These are phyloP conservation scores for Triops longicaudatus DNA, from an alignment of 1,140 invertebrate species.

Conservation along the genomic window DNA sequence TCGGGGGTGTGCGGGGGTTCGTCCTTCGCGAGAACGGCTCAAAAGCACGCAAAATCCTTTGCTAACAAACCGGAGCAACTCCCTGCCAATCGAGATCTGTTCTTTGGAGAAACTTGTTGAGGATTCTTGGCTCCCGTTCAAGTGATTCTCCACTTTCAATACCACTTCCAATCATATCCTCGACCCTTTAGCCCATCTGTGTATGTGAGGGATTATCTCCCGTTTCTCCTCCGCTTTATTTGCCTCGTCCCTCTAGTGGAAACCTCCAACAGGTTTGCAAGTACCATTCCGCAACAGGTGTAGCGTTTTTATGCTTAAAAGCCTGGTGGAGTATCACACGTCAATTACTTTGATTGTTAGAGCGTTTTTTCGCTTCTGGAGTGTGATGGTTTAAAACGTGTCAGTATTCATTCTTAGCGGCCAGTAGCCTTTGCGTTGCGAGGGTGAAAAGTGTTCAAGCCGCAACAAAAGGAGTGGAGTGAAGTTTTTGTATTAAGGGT, in stretches of 20 bases:
- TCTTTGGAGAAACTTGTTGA: constrained; percentile 8
- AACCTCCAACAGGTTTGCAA: not conserved
- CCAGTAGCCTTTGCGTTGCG: too few species aligned
- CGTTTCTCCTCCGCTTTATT: too few species aligned
- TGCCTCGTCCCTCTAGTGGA: too few species aligned
- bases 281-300: not conserved
- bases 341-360: too few species aligned
- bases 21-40: not conserved
- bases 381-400: too few species aligned
- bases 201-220: too few species aligned
- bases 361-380: too few species aligned
- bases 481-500: not conserved
- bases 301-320: not conserved
- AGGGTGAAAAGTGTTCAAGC: not conserved
- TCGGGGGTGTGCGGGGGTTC: not conserved
- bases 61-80: not conserved
- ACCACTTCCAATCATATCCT: not conserved
- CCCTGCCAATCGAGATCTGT: not conserved
- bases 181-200: too few species aligned
- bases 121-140: not conserved
- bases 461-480: not conserved
- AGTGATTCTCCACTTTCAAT: not conserved
- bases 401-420: too few species aligned
- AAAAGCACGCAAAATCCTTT: not conserved
- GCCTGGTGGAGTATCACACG: not conserved